phyloP scores from a whole-genome alignment of 1,140 invertebrate genomes.

The Conus betulinus region DNA sequence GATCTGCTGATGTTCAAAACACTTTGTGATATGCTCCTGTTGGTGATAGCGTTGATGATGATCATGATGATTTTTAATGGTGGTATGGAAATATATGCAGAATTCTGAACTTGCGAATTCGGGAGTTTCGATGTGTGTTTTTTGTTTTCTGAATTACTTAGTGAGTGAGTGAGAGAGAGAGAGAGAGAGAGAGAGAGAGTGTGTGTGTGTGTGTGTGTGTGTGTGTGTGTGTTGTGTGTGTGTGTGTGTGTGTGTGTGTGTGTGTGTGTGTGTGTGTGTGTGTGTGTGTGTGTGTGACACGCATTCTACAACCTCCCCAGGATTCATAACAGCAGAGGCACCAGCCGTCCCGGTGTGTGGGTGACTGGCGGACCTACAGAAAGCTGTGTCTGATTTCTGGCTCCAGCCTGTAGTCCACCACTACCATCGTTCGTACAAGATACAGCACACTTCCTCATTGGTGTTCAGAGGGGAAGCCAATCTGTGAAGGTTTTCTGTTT shows the following conservation, averaged over 20 bases:
- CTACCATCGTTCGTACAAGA: too few species aligned
- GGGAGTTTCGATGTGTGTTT: not conserved
- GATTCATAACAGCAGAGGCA: too few species aligned
- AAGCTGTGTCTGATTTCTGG: too few species aligned
- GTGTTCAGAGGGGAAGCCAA: too few species aligned
- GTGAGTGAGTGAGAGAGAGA: not conserved
- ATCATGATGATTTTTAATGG: not conserved
- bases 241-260: not conserved
- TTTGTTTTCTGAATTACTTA: not conserved
- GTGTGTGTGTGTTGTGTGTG: not conserved
- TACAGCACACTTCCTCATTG: too few species aligned
- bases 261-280: conserved; percentile 9
- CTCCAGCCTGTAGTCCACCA: too few species aligned
- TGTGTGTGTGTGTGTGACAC: not conserved
- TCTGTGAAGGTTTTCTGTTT: too few species aligned
- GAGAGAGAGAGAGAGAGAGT: not conserved
- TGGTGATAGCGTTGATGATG: not conserved
- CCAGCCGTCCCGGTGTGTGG: too few species aligned
- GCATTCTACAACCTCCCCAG: too few species aligned
- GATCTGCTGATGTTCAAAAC: too few species aligned
- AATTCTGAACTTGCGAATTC: not conserved
- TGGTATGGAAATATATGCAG: not conserved
- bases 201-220: conserved; percentile 21
- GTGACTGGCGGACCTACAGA: too few species aligned
- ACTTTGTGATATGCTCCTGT: too few species aligned